Conservation (phyloP, 2,888 invertebrate species). For the Drosophila paracracens region DNA sequence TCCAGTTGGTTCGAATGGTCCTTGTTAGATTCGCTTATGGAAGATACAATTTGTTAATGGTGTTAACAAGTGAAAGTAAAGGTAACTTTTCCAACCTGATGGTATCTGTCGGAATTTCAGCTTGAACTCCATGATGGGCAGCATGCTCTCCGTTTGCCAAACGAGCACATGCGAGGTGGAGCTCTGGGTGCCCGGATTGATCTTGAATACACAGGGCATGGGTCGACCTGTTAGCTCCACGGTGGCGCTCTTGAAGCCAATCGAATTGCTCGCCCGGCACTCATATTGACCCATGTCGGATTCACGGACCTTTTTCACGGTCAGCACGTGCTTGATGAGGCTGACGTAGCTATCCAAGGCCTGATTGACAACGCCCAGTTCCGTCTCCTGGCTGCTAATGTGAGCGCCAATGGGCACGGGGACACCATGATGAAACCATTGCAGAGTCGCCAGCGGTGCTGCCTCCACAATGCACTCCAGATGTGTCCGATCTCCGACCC, state of each 20-base stretch:
- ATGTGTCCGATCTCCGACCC: constrained; percentile 89
- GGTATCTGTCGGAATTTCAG: constrained; percentile 85
- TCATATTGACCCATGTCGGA: constrained; percentile 92
- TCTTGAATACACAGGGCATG: constrained; percentile 84
- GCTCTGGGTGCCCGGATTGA: constrained; percentile 81
- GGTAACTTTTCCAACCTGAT: constrained; percentile 69
- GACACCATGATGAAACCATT: constrained; percentile 89
- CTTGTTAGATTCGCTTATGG: constrained; percentile 48
- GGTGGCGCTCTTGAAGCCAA: constrained; percentile 89
- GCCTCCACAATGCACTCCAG: constrained; percentile 90
- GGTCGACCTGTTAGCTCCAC: constrained; percentile 89
- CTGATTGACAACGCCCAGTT: constrained; percentile 76
- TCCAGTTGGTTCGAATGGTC: constrained; percentile 75
- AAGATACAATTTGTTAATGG: neutral
- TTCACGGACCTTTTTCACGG: constrained; percentile 89
- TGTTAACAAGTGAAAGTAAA: neutral
- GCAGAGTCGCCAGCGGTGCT: constrained; percentile 89
- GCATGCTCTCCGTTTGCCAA: constrained; percentile 94
- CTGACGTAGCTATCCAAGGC: constrained; percentile 86
- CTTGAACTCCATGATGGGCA: constrained; percentile 90
- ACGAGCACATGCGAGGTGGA: constrained; percentile 89
- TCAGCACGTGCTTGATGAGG: constrained; percentile 87
- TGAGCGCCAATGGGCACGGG: constrained; percentile 85
- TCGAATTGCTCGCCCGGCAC: constrained; percentile 90
- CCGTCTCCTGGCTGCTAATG: constrained; percentile 85